Percentiles rank a stretch among this genome's conserved stretches.
Conservation (phyloP, 1,140 invertebrate species). For the Cecropterus lyciades region DNA sequence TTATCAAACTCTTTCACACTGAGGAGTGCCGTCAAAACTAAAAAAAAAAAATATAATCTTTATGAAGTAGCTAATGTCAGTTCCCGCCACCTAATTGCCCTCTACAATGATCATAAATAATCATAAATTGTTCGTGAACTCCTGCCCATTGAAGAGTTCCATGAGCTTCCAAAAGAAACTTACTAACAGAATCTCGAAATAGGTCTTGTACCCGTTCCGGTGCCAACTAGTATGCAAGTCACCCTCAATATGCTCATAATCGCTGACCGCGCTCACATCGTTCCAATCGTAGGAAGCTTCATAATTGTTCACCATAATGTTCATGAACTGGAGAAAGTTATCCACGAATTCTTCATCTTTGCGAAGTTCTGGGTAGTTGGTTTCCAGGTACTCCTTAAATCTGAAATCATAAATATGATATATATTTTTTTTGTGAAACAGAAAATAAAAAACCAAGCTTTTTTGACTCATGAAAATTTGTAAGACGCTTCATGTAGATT, state of each 20-base stretch:
- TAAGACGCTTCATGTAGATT: too few relatives aligned
- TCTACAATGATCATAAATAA: too few relatives aligned
- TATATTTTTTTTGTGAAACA: too few relatives aligned
- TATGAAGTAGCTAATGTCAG: too few relatives aligned
- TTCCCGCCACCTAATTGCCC: too few relatives aligned
- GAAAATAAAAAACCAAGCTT: too few relatives aligned
- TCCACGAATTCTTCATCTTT: conserved; percentile 52
- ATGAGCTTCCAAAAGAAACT: conserved; percentile 26
- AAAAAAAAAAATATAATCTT: too few relatives aligned
- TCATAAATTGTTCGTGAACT: too few relatives aligned
- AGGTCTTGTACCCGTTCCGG: conserved; percentile 62
- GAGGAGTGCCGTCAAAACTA: too few relatives aligned
- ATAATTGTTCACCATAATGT: conserved; percentile 56
- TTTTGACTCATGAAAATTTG: too few relatives aligned
- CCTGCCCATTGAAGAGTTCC: too few relatives aligned
- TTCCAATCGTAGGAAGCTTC: conserved; percentile 64
- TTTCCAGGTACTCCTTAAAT: conserved; percentile 42
- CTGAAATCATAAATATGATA: conserved; percentile 7
- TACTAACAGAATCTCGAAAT: conserved; percentile 69
- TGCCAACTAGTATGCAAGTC: conserved; percentile 66
- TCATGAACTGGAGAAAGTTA: conserved; percentile 55
- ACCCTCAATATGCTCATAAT: conserved; percentile 49
- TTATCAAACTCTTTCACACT: too few relatives aligned
- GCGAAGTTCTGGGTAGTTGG: conserved; percentile 30
- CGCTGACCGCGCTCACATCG: conserved; percentile 50